phyloP scores from a whole-genome alignment of 2,888 invertebrate species.

The Apotomis betuletana region DNA sequence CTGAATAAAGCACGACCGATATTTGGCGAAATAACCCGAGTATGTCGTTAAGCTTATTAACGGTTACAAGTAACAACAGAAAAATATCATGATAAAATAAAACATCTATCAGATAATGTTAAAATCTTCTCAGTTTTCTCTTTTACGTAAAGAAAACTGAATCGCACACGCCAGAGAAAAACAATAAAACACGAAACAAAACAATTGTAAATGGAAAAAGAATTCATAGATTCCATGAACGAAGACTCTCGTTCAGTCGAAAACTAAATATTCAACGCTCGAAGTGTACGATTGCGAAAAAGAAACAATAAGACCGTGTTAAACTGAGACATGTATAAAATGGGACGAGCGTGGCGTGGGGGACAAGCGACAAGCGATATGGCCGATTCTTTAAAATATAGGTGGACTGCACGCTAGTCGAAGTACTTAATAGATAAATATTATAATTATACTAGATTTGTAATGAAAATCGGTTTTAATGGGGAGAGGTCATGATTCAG shows the following conservation, averaged over 20 bases:
- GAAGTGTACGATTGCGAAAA: constrained; percentile 43
- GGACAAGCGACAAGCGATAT: constrained; percentile 9
- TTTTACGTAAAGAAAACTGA: neutral
- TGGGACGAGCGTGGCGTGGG: constrained; percentile 47
- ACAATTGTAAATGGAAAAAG: constrained; percentile 1
- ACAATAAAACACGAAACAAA: neutral
- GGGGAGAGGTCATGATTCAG: too few species aligned
- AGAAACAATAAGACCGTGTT: constrained; percentile 54
- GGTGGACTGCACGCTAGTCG: too few species aligned
- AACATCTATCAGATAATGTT: too few species aligned
- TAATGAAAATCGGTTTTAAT: too few species aligned
- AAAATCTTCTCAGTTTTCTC: too few species aligned
- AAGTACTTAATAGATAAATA: too few species aligned
- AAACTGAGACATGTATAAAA: constrained; percentile 52
- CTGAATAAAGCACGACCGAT: too few species aligned
- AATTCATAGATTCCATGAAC: constrained; percentile 15
- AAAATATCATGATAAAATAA: too few species aligned
- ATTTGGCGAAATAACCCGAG: too few species aligned
- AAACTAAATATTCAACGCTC: constrained; percentile 47
- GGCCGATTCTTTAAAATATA: neutral
- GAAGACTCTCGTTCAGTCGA: constrained; percentile 20
- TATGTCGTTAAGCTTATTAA: too few species aligned
- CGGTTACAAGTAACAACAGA: too few species aligned
- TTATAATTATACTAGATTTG: too few species aligned
- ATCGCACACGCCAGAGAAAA: neutral